phyloP scores from a whole-genome alignment of 2,797 vertebrate genomes.

The Danio jaintianensis region DNA sequence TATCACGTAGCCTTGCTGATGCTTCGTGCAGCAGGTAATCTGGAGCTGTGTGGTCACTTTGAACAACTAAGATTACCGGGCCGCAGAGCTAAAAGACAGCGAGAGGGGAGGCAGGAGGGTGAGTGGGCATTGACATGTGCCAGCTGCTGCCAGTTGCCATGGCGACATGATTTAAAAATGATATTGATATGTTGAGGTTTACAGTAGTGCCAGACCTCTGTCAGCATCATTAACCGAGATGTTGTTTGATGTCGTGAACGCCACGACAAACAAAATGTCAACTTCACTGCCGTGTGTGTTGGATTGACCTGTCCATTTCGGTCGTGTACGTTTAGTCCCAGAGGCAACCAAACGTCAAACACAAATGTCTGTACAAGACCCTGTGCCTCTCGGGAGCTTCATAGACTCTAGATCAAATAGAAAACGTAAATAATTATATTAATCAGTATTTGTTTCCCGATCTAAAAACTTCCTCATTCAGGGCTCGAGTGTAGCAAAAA shows the following conservation, averaged over 20 bases:
- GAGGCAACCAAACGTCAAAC: neutral
- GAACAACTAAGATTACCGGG: slow-evolving; percentile 51
- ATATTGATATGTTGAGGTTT: slow-evolving; percentile 72
- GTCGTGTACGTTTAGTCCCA: slow-evolving; percentile 3
- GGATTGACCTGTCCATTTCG: neutral
- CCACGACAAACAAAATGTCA: slow-evolving; percentile 27
- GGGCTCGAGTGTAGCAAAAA: too few relatives aligned
- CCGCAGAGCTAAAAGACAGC: slow-evolving; percentile 53
- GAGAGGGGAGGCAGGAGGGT: slow-evolving; percentile 36
- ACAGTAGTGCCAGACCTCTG: slow-evolving; percentile 50
- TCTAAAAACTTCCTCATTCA: too few relatives aligned
- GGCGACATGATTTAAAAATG: slow-evolving; percentile 80
- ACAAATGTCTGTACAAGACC: neutral
- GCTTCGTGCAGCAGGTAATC: slow-evolving; percentile 13
- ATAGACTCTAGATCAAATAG: neutral
- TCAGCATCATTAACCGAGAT: slow-evolving; percentile 54
- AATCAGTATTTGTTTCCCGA: neutral
- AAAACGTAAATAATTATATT: neutral
- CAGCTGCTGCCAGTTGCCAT: slow-evolving; percentile 79
- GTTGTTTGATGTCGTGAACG: slow-evolving; percentile 34
- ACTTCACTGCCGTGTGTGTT: neutral
- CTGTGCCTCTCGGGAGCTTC: neutral
- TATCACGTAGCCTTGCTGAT: slow-evolving; percentile 59
- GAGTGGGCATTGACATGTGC: slow-evolving; percentile 72
- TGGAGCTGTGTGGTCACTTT: slow-evolving; percentile 22